A percentile compares a stretch with the other conserved stretches of the same genome.
Evolutionary conservation across 2,888 invertebrate species (phyloP).

Genomic region (Eilema griseolum): DNA sequence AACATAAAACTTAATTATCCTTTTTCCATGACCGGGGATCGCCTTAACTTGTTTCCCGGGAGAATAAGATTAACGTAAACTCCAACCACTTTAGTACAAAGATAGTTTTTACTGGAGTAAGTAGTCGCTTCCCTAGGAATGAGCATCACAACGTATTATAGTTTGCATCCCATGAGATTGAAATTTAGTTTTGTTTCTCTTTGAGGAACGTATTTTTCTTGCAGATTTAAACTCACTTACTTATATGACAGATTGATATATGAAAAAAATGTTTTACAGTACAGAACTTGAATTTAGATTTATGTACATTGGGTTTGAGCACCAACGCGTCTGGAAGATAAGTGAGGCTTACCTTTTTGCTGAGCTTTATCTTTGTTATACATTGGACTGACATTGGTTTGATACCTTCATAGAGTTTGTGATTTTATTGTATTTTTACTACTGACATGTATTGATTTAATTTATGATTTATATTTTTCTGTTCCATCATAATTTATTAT

Average conservation of each 20-base stretch:
- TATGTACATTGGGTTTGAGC: neutral
- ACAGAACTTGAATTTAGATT: neutral
- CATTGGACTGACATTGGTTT: too few relatives aligned
- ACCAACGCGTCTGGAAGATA: too few relatives aligned
- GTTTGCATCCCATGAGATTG: conserved; percentile 6
- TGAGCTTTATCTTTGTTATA: too few relatives aligned
- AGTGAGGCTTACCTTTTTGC: too few relatives aligned
- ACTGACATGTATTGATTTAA: too few relatives aligned
- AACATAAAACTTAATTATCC: conserved; percentile 30
- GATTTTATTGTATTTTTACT: too few relatives aligned
- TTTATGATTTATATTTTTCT: too few relatives aligned
- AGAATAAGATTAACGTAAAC: conserved; percentile 25
- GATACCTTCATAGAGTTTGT: too few relatives aligned
- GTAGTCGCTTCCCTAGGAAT: conserved; percentile 9
- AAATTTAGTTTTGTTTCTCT: conserved; percentile 6
- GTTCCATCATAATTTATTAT: too few relatives aligned
- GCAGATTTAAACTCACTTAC: neutral
- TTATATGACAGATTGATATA: neutral
- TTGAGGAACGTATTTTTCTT: conserved; percentile 5
- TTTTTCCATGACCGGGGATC: conserved; percentile 23
- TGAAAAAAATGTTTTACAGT: neutral
- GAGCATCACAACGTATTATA: conserved; percentile 10
- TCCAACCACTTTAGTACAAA: conserved; percentile 22
- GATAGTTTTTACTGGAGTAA: conserved; percentile 18
- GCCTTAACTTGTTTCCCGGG: conserved; percentile 21